These are phyloP conservation scores for Scomber japonicus DNA, from an alignment of 2,113 vertebrate species.

Conservation along the genomic window DNA sequence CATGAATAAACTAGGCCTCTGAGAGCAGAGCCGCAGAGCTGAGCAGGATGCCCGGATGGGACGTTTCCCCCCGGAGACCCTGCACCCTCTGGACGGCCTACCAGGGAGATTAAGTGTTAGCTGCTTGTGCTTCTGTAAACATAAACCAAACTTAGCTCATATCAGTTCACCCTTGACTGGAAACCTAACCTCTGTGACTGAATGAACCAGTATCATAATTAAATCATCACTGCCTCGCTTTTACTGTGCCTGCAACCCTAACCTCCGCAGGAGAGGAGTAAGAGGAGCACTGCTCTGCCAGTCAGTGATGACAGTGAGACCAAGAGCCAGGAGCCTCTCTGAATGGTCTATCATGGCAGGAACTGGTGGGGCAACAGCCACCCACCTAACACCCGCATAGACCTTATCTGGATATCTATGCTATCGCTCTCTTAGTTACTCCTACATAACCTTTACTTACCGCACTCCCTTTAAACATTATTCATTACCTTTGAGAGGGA, in stretches of 20 bases:
- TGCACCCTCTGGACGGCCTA: slow-evolving; percentile 82
- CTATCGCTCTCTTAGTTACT: slow-evolving; percentile 83
- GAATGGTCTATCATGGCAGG: slow-evolving; percentile 53
- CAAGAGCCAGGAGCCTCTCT: slow-evolving; percentile 44
- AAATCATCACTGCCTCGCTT: slow-evolving; percentile 93
- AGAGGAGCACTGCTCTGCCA: slow-evolving; percentile 58
- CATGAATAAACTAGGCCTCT: slow-evolving; percentile 86
- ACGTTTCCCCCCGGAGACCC: slow-evolving; percentile 66
- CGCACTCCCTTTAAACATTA: slow-evolving; percentile 58
- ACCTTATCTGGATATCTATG: slow-evolving; percentile 83
- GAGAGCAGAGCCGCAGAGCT: slow-evolving; percentile 59
- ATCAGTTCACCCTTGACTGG: slow-evolving; percentile 79
- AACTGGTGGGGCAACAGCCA: slow-evolving; percentile 55
- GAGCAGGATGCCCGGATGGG: slow-evolving; percentile 39
- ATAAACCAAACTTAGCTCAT: slow-evolving; percentile 76
- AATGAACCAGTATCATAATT: slow-evolving; percentile 94
- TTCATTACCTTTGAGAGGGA: slow-evolving; percentile 54
- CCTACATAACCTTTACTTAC: slow-evolving; percentile 81
- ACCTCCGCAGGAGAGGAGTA: slow-evolving; percentile 80
- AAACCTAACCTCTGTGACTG: slow-evolving; percentile 90
- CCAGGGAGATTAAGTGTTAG: slow-evolving; percentile 89
- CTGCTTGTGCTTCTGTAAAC: slow-evolving; percentile 85
- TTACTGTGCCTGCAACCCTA: slow-evolving; percentile 88
- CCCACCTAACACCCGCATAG: slow-evolving; percentile 76
- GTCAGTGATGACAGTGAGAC: slow-evolving; percentile 66